Conservation (phyloP, 1,140 invertebrate species). For the Druon quercuslanigerum region DNA sequence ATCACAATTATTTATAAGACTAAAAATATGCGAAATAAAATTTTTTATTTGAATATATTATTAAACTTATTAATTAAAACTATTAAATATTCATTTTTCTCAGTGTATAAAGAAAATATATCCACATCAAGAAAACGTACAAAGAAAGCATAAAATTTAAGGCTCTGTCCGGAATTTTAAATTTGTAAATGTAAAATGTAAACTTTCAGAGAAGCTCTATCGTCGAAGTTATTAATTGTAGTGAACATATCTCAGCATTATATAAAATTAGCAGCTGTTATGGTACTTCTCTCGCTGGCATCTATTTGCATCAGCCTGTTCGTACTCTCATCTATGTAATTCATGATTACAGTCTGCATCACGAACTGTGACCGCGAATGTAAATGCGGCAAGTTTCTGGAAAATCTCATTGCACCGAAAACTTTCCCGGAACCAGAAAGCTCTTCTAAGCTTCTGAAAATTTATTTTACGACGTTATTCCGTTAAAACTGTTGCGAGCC, state of each 20-base stretch:
- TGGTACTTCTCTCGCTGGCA: neutral
- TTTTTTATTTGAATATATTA: too few species aligned
- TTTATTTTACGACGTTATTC: slow-evolving; percentile 30
- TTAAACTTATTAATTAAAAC: too few species aligned
- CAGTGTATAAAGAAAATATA: too few species aligned
- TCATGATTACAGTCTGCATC: slow-evolving; percentile 18
- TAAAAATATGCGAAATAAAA: too few species aligned
- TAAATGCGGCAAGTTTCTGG: slow-evolving; percentile 23
- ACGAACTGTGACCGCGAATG: slow-evolving; percentile 27
- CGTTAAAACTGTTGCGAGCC: slow-evolving; percentile 13
- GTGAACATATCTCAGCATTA: slow-evolving; percentile 22
- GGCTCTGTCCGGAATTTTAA: neutral
- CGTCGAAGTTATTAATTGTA: neutral
- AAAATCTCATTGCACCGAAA: slow-evolving; percentile 27
- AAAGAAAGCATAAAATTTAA: too few species aligned
- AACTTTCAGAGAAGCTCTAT: neutral
- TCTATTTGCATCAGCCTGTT: slow-evolving; percentile 5
- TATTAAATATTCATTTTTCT: too few species aligned
- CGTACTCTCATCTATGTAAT: slow-evolving; percentile 24
- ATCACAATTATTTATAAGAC: too few species aligned
- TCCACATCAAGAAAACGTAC: too few species aligned
- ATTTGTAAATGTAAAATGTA: slow-evolving; percentile 22
- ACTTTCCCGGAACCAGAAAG: slow-evolving; percentile 17
- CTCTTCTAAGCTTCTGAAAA: slow-evolving; percentile 26
- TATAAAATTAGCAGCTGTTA: slow-evolving; percentile 8